Percentiles rank a stretch among this genome's conserved stretches.
These are phyloP conservation scores for Sylvia atricapilla DNA, from an alignment of 2,113 vertebrate genomes.

Conservation along the genomic window DNA sequence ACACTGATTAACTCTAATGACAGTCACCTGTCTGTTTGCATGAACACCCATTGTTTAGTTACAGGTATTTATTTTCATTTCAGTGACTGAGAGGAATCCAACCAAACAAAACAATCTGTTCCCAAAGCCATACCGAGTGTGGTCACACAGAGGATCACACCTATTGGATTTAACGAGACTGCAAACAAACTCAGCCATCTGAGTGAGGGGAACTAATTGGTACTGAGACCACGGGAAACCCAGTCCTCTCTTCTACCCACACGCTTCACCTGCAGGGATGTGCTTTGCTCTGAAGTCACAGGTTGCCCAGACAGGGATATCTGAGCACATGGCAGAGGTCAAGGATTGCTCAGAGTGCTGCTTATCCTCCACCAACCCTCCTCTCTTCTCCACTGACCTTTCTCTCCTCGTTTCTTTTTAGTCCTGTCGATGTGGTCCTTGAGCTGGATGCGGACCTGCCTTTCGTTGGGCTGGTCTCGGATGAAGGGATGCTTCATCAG, in stretches of 20 bases:
- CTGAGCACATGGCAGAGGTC: neutral
- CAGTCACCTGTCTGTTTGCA: neutral
- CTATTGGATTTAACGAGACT: neutral
- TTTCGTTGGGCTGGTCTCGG: conserved; percentile 92
- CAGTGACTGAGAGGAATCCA: neutral
- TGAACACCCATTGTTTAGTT: neutral
- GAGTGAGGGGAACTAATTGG: neutral
- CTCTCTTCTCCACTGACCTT: conserved; percentile 78
- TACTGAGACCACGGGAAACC: neutral
- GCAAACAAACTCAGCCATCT: neutral
- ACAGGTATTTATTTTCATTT: neutral
- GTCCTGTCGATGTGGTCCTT: conserved; percentile 99
- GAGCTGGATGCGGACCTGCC: conserved; percentile 98
- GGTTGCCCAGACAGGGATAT: neutral
- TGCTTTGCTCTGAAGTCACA: neutral
- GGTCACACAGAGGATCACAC: neutral
- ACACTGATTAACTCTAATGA: neutral
- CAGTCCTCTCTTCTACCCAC: neutral
- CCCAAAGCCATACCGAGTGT: neutral
- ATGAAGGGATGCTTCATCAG: conserved; percentile 98
- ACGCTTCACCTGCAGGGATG: accelerated
- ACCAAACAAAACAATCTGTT: neutral
- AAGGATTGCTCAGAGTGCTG: neutral
- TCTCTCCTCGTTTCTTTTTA: conserved; percentile 96
- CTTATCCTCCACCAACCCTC: conserved; percentile 64